phyloP scores from a whole-genome alignment of 2,797 vertebrate species.

The Gallinago solitaria region DNA sequence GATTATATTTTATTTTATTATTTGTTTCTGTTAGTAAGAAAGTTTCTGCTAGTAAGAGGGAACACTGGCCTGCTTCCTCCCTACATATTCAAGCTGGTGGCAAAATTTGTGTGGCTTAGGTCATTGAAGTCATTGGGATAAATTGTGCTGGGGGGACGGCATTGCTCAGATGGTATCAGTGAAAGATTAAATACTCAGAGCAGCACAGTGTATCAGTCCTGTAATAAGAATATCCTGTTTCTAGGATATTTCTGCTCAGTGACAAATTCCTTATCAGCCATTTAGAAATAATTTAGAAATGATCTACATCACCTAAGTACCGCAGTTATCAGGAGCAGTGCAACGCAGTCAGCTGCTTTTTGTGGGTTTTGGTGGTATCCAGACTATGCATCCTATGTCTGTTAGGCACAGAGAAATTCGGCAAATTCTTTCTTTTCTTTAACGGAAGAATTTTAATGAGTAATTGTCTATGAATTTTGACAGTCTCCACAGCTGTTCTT shows the following conservation, averaged over 20 bases:
- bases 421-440: not conserved
- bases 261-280: not conserved
- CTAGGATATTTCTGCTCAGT: not conserved
- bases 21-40: not conserved
- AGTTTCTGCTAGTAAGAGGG: not conserved
- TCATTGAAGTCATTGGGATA: not conserved
- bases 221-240: not conserved
- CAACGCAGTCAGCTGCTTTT: not conserved
- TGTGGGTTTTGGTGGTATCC: not conserved
- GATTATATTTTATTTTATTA: not conserved
- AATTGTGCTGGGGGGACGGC: not conserved
- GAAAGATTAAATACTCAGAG: not conserved
- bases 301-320: not conserved
- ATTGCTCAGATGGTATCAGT: not conserved
- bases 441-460: not conserved
- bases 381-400: fast-evolving
- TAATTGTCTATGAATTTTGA: not conserved
- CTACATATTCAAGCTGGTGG: not conserved
- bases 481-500: not conserved
- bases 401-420: not conserved
- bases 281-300: not conserved
- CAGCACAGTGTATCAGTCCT: not conserved
- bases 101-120: not conserved
- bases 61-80: not conserved
- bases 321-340: not conserved